Percentiles rank a stretch among this genome's conserved stretches.
Conservation (phyloP, 1,140 invertebrate species). For the Oscheius sp. region DNA sequence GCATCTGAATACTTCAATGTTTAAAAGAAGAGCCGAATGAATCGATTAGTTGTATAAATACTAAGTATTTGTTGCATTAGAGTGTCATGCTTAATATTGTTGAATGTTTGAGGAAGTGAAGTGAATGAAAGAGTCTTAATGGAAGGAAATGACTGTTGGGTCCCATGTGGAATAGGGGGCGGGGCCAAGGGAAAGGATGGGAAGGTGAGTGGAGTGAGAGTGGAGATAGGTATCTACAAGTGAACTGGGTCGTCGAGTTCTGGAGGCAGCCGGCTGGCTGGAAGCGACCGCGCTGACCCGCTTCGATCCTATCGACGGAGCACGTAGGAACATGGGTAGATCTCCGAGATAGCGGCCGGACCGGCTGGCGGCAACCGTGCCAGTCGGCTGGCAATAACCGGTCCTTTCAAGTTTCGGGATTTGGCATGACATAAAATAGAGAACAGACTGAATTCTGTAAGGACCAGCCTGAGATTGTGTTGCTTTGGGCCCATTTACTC, state of each 20-base stretch:
- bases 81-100: not conserved
- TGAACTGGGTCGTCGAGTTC: conserved; percentile 8
- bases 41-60: not conserved
- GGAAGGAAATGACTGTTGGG: conserved; percentile 27
- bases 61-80: not conserved
- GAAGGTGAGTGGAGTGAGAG: not conserved
- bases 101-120: not conserved
- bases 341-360: no score
- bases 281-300: not conserved
- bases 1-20: conserved; percentile 48
- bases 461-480: no score
- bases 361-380: no score
- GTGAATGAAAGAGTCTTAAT: conserved; percentile 4
- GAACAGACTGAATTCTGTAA: no score
- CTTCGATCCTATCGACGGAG: no score
- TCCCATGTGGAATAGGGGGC: no score
- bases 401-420: no score
- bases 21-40: not conserved
- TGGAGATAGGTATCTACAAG: not conserved
- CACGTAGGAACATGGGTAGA: no score
- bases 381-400: no score
- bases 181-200: no score
- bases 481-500: no score
- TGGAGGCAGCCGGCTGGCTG: not conserved
- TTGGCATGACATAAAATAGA: no score